Base-by-base conservation (phyloP, 2,113 vertebrate species). In the Pampusana beccarii region DNA sequence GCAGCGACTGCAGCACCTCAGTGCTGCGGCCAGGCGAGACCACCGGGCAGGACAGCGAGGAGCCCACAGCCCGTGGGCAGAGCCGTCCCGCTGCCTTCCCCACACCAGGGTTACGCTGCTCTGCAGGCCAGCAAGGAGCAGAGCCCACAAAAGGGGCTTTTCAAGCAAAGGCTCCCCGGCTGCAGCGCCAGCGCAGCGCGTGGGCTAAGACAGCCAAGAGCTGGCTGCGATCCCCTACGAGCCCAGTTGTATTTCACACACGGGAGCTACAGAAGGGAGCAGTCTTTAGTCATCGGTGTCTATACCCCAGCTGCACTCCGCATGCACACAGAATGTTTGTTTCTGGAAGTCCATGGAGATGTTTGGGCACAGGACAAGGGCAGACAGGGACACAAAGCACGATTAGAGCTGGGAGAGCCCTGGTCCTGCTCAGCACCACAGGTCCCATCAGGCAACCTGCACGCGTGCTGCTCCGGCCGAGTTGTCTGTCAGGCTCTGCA, bases 71-170 rank as follows among this genome's bases (percentile, higher is more conserved):
- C 16, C 2, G 1, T 3, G 18, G 86, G 69, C 73, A 91, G 80
- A 81, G 72, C 80, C 14, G 18, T 58, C 34, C 85, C 10, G 3
- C 38, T 26, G 48, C 6, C 0, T 34, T 29, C 84, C 75, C 38
- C 57, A 31, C 0, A 2, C 42, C 0, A 0, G 77, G 64, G 78
- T 38, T 54, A 80, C 1, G 1, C 62, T 40, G 64, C 51, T 80
- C 51, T 71, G 21, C 1, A 17, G 57, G 57, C 20, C 71, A 91
- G 62, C 36, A 13, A 62, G 79, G 70, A 81, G 87, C 81, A 90
- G 81, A 56, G 33, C 57, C 40, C 57, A 95, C 84, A 92, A 79
- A 94, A 91, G 62, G 73, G 70, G 62, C 78, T 91, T 93, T 86
- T 88, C 46, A 93, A 56, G 78, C 2, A 50, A 65, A 14, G 0